Evolutionary conservation across 2,888 invertebrate species (phyloP).

Genomic region (Xestia ashworthii): DNA sequence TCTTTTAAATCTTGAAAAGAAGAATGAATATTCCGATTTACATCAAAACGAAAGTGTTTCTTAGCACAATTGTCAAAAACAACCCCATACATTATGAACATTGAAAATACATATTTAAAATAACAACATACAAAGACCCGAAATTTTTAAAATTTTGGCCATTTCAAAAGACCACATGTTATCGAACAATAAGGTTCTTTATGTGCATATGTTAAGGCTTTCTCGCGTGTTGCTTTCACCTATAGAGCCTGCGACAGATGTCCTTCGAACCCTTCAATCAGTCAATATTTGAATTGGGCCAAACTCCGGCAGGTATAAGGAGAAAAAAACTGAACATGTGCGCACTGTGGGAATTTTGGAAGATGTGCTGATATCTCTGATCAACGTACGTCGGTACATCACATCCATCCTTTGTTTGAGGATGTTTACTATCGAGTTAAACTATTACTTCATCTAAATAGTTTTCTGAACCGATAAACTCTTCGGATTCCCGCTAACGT

Average conservation of each 20-base stretch:
- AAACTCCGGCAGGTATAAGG: slow-evolving; percentile 68
- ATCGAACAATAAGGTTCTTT: slow-evolving; percentile 68
- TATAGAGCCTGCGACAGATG: slow-evolving; percentile 84
- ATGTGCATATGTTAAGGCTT: slow-evolving; percentile 70
- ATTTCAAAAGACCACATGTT: slow-evolving; percentile 63
- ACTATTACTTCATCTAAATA: slow-evolving; percentile 14
- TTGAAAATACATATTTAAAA: slow-evolving; percentile 29
- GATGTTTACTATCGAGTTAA: slow-evolving; percentile 13
- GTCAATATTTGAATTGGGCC: slow-evolving; percentile 87
- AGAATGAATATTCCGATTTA: slow-evolving; percentile 28
- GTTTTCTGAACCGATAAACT: background rate
- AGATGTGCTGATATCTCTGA: slow-evolving; percentile 60
- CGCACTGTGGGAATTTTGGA: slow-evolving; percentile 68
- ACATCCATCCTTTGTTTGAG: slow-evolving; percentile 42
- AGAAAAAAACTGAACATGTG: slow-evolving; percentile 77
- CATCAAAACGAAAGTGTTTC: slow-evolving; percentile 36
- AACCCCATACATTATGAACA: slow-evolving; percentile 43
- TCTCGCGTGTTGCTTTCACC: slow-evolving; percentile 82
- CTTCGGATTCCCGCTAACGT: background rate
- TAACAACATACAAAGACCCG: slow-evolving; percentile 16
- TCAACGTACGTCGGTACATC: slow-evolving; percentile 20
- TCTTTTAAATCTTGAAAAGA: background rate
- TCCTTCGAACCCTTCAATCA: slow-evolving; percentile 88
- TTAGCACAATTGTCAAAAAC: slow-evolving; percentile 30
- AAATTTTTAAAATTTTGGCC: slow-evolving; percentile 49